phyloP scores from a whole-genome alignment of 2,113 vertebrate genomes.

The Turnix velox region DNA sequence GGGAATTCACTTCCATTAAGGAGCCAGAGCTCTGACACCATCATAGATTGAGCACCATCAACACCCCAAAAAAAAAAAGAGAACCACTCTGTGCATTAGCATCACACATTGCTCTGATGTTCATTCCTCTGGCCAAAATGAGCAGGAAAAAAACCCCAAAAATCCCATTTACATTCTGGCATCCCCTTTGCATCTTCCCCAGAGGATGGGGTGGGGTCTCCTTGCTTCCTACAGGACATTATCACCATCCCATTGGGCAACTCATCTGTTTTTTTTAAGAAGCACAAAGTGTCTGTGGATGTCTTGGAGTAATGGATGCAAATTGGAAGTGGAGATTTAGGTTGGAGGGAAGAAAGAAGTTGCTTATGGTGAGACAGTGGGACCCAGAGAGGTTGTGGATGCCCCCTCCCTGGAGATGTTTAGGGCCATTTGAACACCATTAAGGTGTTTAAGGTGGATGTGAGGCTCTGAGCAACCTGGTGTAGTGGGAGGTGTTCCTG shows the following conservation, averaged over 20 bases:
- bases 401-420: too few relatives aligned
- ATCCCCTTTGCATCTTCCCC: neutral
- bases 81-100: neutral
- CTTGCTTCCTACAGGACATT: fast-evolving
- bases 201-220: neutral
- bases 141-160: too few relatives aligned
- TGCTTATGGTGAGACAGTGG: too few relatives aligned
- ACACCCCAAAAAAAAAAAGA: neutral
- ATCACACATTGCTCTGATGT: neutral
- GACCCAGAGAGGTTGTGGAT: too few relatives aligned
- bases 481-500: too few relatives aligned
- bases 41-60: neutral
- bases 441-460: too few relatives aligned
- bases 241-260: neutral
- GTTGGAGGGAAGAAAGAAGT: too few relatives aligned
- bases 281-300: neutral
- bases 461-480: too few relatives aligned
- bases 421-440: too few relatives aligned
- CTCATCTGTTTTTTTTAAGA: neutral
- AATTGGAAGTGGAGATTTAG: too few relatives aligned
- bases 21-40: neutral
- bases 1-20: neutral
- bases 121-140: neutral
- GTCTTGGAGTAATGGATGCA: too few relatives aligned
- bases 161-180: neutral